Evolutionary conservation across 2,113 vertebrate species (phyloP), one percentile per base, ranked within the genome.

Genomic region (Herpetotheres cachinnans): DNA sequence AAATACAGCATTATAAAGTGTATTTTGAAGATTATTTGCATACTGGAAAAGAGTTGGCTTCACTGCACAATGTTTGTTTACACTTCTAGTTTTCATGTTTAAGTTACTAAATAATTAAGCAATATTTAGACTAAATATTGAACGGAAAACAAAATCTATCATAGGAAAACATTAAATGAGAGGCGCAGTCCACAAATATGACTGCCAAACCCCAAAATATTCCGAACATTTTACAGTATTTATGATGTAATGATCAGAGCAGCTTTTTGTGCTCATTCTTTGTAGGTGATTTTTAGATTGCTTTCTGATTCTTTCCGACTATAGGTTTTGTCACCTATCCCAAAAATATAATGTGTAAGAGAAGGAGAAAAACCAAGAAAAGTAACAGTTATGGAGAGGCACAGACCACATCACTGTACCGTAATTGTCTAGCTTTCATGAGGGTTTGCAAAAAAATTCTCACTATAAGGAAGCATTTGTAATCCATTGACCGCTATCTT

Each of bases 401-500:
- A 25, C 1, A 52, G 24, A 54, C 13, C 20, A 73, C 2, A 1
- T 5, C 63, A 50, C 21, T 72, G 30, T 25, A 78, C 25, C 2
- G 0, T 21, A 61, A 66, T 0, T 54, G 13, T 27, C 30, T 7
- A 40, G 70, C 20, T 42, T 42, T 72, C 49, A 42, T 4, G 3
- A 74, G n/a, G 8, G 54, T 36, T 59, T 92, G 13, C 38, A 59
- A 61, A 62, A 87, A 71, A 3, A 16, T 52, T 52, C 15, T 74
- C 22, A 7, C 16, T 56, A 6, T 32, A 44, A 11, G 18, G 7
- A 67, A 56, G 7, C 8, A 29, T 72, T 26, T 76, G 32, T 38
- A 73, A 32, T 14, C 20, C 24, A 36, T 0, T 13, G 29, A 77
- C 36, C 27, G 9, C 0, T 4, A 13, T 4, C 13, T 90, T 65